Evolutionary conservation across 2,113 vertebrate species (phyloP).

Genomic region (Nansenia antarctica): DNA sequence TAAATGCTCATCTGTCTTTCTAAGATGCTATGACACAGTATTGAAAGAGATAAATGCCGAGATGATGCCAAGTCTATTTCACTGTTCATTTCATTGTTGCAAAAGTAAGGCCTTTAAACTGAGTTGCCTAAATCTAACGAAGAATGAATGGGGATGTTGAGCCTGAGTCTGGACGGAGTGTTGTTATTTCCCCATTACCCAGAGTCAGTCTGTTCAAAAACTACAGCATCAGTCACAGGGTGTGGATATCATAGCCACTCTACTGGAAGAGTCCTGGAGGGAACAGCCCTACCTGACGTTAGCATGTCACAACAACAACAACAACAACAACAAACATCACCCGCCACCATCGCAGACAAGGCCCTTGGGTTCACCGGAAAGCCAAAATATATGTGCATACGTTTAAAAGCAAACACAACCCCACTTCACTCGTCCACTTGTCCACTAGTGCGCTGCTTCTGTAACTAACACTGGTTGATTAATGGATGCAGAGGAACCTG

Average conservation of each 20-base stretch:
- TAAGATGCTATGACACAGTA: too few relatives aligned
- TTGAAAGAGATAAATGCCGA: too few relatives aligned
- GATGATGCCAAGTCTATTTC: too few relatives aligned
- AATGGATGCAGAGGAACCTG: slow-evolving; percentile 59
- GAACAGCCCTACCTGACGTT: neutral
- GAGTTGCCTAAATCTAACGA: too few relatives aligned
- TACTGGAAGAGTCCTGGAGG: neutral
- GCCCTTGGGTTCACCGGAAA: slow-evolving; percentile 49
- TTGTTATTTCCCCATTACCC: neutral
- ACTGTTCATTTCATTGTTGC: too few relatives aligned
- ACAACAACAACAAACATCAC: slow-evolving; percentile 6
- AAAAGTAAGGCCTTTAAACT: too few relatives aligned
- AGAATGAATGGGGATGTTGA: neutral
- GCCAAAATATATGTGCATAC: slow-evolving; percentile 63
- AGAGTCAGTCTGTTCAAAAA: neutral
- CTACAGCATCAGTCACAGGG: neutral
- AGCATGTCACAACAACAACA: neutral
- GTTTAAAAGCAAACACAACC: slow-evolving; percentile 63
- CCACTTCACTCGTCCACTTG: slow-evolving; percentile 39
- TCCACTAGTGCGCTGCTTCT: slow-evolving; percentile 18
- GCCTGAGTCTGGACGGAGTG: neutral
- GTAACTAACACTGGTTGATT: slow-evolving; percentile 68
- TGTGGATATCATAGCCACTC: neutral
- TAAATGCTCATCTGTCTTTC: too few relatives aligned
- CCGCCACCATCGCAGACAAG: slow-evolving; percentile 13